Percentiles rank a stretch among this genome's conserved stretches.
These are phyloP conservation scores for Cynaeus angustus DNA, from an alignment of 2,888 invertebrate genomes.

Conservation along the genomic window DNA sequence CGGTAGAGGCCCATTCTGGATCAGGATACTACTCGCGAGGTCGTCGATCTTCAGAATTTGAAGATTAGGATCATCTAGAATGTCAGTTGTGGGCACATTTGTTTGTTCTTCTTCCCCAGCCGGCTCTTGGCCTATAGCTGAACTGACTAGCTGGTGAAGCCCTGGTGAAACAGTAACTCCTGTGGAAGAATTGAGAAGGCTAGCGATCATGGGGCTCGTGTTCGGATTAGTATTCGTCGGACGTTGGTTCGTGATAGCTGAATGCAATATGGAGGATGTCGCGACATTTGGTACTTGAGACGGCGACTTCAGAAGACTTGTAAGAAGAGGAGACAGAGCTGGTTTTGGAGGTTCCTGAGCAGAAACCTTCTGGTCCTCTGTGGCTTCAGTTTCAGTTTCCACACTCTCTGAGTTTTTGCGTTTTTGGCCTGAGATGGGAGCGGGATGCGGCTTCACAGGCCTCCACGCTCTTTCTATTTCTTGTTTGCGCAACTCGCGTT, in stretches of 20 bases:
- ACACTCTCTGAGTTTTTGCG: conserved; percentile 67
- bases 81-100: conserved; percentile 53
- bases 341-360: conserved; percentile 68
- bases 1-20: conserved; percentile 71
- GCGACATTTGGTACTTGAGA: conserved; percentile 72
- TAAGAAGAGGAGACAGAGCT: conserved; percentile 83
- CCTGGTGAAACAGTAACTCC: conserved; percentile 69
- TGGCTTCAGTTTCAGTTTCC: conserved; percentile 65
- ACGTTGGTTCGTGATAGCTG: conserved; percentile 69
- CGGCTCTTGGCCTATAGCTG: conserved; percentile 68
- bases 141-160: conserved; percentile 73
- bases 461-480: conserved; percentile 78
- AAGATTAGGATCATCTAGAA: conserved; percentile 65
- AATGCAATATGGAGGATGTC: conserved; percentile 70
- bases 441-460: conserved; percentile 65
- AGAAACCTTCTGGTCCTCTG: conserved; percentile 47
- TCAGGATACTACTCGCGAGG: conserved; percentile 71
- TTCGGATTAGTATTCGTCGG: conserved; percentile 56
- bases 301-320: conserved; percentile 86
- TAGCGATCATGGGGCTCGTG: conserved; percentile 74
- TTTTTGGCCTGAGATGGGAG: conserved; percentile 63
- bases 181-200: conserved; percentile 71
- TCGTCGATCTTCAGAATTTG: conserved; percentile 70
- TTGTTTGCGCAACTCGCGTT: conserved; percentile 79
- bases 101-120: conserved; percentile 46